Base-by-base conservation (phyloP, 2,797 vertebrate species). In the Champsocephalus esox region DNA sequence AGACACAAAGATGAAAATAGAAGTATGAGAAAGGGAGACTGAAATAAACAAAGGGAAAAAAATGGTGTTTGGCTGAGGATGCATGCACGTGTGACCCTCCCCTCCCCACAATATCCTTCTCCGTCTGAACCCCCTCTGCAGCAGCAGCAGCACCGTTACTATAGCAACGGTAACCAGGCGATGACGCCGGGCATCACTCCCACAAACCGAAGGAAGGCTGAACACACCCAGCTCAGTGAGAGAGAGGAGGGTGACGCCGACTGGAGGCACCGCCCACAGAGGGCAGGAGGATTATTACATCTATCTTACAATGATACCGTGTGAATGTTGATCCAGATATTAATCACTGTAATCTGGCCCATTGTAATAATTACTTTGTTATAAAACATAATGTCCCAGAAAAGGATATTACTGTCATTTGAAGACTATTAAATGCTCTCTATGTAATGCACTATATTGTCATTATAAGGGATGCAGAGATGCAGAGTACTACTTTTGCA, bases 171-270 rank as follows among this genome's bases (percentile, higher is more conserved):
- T 79, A 80, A 24, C 75, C 83, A 85, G 86, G 89, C 82, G 48
- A 80, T 92, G 92, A 93, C 69, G 85, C 90, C 63, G 83, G 54
- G 88, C 88, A 86, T 87, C 80, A 54, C 52, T 69, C 75, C 82
- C 69, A 28, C 73, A 55, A 61, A 51, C 72, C 43, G 74, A 56
- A 72, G 45, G 76, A 73, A 70, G 74, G 67, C 73, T 48, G 82
- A 80, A 80, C 78, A 81, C 84, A 55, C 83, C 73, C 82, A 52
- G 61, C 57, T 57, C 61, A 1, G 73, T 32, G 11, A 66, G 19
- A 49, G 46, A 43, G 45, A 28, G 11, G 21, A 46, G 4, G 56
- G 9, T 19, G 62, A 16, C 6, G 28, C 1, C 17, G 48, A 9
- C 63, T 34, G 34, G 14, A 24, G 43, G 51, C 28, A 9, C 61